phyloP scores from a whole-genome alignment of 1,140 invertebrate genomes.

The Heliothis virescens region DNA sequence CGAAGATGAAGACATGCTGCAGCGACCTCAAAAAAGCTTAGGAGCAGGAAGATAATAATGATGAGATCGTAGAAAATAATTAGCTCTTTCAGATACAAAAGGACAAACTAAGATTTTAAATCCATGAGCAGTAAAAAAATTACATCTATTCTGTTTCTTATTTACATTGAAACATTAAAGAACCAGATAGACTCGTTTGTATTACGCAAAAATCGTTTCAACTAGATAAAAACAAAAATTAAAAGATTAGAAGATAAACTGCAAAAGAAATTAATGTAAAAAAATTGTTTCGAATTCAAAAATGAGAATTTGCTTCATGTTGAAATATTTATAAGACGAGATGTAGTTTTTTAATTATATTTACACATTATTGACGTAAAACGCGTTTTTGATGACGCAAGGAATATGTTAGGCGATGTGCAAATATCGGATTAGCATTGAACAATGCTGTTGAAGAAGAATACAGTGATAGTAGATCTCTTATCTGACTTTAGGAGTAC shows the following conservation, averaged over 20 bases:
- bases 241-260: background rate
- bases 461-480: background rate
- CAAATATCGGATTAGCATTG: background rate
- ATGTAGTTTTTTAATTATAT: slow-evolving; percentile 34
- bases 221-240: background rate
- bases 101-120: no score
- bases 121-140: no score
- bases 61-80: no score
- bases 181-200: no score
- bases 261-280: background rate
- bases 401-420: background rate
- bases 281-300: background rate
- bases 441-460: background rate
- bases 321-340: slow-evolving; percentile 27
- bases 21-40: no score
- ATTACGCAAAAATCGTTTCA: background rate
- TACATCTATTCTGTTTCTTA: no score
- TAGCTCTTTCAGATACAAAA: no score
- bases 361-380: slow-evolving; percentile 44
- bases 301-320: background rate
- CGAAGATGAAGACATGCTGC: no score
- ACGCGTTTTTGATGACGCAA: slow-evolving; percentile 47
- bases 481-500: no score
- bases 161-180: no score
- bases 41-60: no score